These are phyloP conservation scores for Aldabrachelys gigantea DNA, from an alignment of 2,113 vertebrate species.

Conservation along the genomic window DNA sequence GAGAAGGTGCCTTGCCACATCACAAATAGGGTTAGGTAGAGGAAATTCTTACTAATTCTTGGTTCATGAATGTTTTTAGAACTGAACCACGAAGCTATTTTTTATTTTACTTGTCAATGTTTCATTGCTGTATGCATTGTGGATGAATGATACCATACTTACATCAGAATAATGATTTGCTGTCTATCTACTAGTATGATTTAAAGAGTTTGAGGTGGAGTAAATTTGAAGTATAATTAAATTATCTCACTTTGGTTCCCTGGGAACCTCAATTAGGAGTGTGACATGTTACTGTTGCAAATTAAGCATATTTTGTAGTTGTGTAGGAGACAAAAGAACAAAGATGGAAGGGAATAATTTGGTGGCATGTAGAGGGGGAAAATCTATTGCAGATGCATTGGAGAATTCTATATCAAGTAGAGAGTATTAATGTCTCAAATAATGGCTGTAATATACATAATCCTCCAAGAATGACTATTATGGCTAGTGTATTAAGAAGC, in stretches of 20 bases:
- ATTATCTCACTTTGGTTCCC: conserved; percentile 40
- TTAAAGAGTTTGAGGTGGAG: conserved; percentile 39
- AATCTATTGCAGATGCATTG: background rate
- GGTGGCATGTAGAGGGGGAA: background rate
- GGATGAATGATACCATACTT: background rate
- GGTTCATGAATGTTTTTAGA: background rate
- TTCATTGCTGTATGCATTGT: background rate
- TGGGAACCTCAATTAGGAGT: conserved; percentile 37
- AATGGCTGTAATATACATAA: conserved; percentile 31
- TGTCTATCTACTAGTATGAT: background rate
- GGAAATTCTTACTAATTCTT: background rate
- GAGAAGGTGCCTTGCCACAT: too few species aligned
- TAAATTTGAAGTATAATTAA: conserved; percentile 54
- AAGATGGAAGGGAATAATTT: conserved; percentile 30
- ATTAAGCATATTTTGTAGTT: conserved; percentile 38
- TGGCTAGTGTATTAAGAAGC: conserved; percentile 37
- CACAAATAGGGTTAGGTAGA: background rate
- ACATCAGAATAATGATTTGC: conserved; percentile 2
- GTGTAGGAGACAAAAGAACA: background rate
- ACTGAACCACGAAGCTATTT: background rate
- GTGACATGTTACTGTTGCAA: conserved; percentile 44
- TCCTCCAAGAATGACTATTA: conserved; percentile 28
- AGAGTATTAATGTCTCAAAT: conserved; percentile 17
- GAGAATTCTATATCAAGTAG: conserved; percentile 32
- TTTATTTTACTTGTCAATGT: background rate